These are phyloP conservation scores for Torymus tubicola DNA, from an alignment of 2,888 invertebrate species.

Conservation along the genomic window DNA sequence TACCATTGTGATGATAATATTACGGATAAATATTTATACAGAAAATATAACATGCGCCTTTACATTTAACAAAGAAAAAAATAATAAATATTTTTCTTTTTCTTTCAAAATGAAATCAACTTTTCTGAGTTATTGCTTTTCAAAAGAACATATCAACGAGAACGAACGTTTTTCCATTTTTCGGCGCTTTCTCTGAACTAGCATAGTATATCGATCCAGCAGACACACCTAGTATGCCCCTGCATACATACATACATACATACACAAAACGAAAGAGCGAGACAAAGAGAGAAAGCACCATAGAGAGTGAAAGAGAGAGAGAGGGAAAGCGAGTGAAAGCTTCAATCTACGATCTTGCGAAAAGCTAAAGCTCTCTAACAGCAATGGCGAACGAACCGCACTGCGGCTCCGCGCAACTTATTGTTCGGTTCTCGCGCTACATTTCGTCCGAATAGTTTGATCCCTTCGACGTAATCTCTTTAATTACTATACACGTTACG, in stretches of 20 bases:
- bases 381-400: slow-evolving; percentile 19
- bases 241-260: not conserved
- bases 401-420: slow-evolving; percentile 42
- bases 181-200: slow-evolving; percentile 12
- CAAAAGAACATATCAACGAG: not conserved
- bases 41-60: too few relatives aligned
- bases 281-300: not conserved
- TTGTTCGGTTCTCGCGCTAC: not conserved
- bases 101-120: too few relatives aligned
- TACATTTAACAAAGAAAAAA: too few relatives aligned
- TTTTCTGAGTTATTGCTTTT: too few relatives aligned
- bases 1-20: too few relatives aligned
- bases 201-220: slow-evolving; percentile 37
- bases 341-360: slow-evolving; percentile 34
- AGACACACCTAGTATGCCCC: slow-evolving; percentile 29
- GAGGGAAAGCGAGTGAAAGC: slow-evolving; percentile 4
- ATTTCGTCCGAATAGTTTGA: slow-evolving; percentile 1
- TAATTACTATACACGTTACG: slow-evolving; percentile 8
- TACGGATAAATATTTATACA: too few relatives aligned
- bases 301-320: not conserved
- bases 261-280: not conserved
- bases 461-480: slow-evolving; percentile 29
- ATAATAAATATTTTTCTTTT: too few relatives aligned
- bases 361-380: slow-evolving; percentile 27
- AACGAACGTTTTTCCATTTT: not conserved